Conservation (phyloP, 2,888 invertebrate species). For the Cordilura impudica region DNA sequence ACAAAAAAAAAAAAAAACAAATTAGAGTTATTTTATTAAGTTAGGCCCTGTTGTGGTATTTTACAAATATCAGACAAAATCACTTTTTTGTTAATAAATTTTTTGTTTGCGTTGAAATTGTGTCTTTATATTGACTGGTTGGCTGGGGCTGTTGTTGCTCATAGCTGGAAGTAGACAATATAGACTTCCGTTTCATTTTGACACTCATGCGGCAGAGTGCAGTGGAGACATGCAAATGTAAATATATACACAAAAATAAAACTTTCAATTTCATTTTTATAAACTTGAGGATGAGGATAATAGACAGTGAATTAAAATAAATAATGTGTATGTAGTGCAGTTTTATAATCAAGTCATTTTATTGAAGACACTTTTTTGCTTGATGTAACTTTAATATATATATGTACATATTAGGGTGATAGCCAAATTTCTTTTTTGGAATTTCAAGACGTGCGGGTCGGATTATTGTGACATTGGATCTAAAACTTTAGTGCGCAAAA, state of each 20-base stretch:
- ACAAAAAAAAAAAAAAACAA: too few relatives aligned
- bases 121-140: conserved; percentile 10
- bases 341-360: neutral
- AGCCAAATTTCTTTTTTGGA: too few relatives aligned
- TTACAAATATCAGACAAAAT: conserved; percentile 8
- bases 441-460: too few relatives aligned
- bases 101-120: conserved; percentile 12
- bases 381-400: too few relatives aligned
- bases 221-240: conserved; percentile 43
- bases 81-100: neutral
- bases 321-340: neutral
- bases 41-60: neutral
- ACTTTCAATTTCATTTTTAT: conserved; percentile 48
- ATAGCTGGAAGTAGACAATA: conserved; percentile 56
- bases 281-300: conserved; percentile 10
- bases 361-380: too few relatives aligned
- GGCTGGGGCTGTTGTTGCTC: neutral
- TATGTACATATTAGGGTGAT: too few relatives aligned
- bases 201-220: conserved; percentile 45
- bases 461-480: too few relatives aligned
- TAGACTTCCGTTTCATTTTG: conserved; percentile 52
- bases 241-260: conserved; percentile 19
- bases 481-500: too few relatives aligned
- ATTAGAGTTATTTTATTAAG: neutral
- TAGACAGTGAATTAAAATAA: conserved; percentile 8